Evolutionary conservation across 2,888 invertebrate species (phyloP).

Genomic region (Hypselothyrea guttata): DNA sequence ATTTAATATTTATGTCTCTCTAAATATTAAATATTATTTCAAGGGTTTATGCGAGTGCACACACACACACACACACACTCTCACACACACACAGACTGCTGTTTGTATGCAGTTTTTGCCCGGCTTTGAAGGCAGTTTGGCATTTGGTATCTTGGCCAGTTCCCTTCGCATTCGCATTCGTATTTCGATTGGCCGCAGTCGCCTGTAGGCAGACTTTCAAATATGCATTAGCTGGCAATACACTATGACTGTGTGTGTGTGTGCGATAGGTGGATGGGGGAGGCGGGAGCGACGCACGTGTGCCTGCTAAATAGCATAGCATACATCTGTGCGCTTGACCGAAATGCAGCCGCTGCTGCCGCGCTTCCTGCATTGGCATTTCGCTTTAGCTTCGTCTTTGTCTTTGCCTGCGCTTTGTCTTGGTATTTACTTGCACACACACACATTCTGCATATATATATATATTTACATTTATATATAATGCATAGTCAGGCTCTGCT

Average conservation of each 20-base stretch:
- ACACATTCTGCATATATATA: not conserved
- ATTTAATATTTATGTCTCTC: slow-evolving; percentile 83
- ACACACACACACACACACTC: slow-evolving; percentile 18
- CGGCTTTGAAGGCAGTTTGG: slow-evolving; percentile 31
- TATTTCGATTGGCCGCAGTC: slow-evolving; percentile 56
- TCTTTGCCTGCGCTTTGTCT: slow-evolving; percentile 19
- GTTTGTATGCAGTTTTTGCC: slow-evolving; percentile 44
- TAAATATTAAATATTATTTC: slow-evolving; percentile 83
- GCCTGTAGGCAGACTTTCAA: slow-evolving; percentile 23
- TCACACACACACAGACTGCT: slow-evolving; percentile 12
- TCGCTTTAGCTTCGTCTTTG: slow-evolving; percentile 38
- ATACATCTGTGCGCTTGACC: slow-evolving; percentile 75
- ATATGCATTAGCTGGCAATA: slow-evolving; percentile 34
- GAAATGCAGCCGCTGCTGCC: slow-evolving; percentile 41
- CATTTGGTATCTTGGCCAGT: slow-evolving; percentile 18
- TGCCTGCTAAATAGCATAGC: slow-evolving; percentile 48
- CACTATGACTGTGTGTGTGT: slow-evolving; percentile 20
- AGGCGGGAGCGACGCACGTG: slow-evolving; percentile 25
- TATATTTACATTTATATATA: not conserved
- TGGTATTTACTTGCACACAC: slow-evolving; percentile 42
- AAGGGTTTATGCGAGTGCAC: slow-evolving; percentile 73
- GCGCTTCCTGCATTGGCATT: slow-evolving; percentile 51
- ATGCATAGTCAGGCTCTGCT: not conserved
- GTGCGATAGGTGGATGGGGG: no score
- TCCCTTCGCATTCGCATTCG: slow-evolving; percentile 14